A percentile compares a stretch with the other conserved stretches of the same genome.
phyloP scores from a whole-genome alignment of 2,797 vertebrate genomes.

The Pelodytes ibericus region DNA sequence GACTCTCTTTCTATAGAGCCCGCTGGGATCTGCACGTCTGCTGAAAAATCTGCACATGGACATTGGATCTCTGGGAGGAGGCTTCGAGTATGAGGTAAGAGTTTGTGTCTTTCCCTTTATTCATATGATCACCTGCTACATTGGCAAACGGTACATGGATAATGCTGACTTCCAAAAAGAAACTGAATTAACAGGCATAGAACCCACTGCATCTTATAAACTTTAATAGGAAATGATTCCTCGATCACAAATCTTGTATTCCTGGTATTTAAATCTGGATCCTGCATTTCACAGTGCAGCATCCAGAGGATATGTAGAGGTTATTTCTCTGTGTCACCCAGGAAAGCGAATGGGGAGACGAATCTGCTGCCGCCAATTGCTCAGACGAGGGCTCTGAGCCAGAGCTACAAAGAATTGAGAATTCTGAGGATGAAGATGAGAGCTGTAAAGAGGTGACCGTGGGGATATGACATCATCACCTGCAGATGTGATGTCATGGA shows the following conservation, averaged over 20 bases:
- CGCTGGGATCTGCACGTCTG: constrained; percentile 63
- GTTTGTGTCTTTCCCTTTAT: not conserved
- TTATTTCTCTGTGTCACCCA: constrained; percentile 57
- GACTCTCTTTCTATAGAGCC: constrained; percentile 69
- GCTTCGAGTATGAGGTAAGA: constrained; percentile 84
- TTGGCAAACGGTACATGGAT: too few species aligned
- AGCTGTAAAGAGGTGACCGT: constrained; percentile 61
- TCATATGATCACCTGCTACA: too few species aligned
- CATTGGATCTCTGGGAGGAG: constrained; percentile 74
- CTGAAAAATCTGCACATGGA: constrained; percentile 84
- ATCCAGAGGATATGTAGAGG: constrained; percentile 10
- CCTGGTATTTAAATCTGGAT: not conserved
- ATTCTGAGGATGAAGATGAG: constrained; percentile 70
- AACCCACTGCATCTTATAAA: not conserved
- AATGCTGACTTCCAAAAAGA: too few species aligned
- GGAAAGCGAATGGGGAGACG: constrained; percentile 75
- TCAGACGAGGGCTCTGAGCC: constrained; percentile 73
- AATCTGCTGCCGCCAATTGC: constrained; percentile 20
- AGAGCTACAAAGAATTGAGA: constrained; percentile 68
- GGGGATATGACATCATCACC: constrained; percentile 15
- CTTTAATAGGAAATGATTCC: not conserved
- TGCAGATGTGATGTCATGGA: constrained; percentile 17
- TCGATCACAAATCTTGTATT: not conserved
- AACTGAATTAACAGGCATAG: not conserved
- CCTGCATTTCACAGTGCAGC: not conserved